These are phyloP conservation scores for Aegithalos caudatus DNA, from an alignment of 2,113 vertebrate species.

Conservation along the genomic window DNA sequence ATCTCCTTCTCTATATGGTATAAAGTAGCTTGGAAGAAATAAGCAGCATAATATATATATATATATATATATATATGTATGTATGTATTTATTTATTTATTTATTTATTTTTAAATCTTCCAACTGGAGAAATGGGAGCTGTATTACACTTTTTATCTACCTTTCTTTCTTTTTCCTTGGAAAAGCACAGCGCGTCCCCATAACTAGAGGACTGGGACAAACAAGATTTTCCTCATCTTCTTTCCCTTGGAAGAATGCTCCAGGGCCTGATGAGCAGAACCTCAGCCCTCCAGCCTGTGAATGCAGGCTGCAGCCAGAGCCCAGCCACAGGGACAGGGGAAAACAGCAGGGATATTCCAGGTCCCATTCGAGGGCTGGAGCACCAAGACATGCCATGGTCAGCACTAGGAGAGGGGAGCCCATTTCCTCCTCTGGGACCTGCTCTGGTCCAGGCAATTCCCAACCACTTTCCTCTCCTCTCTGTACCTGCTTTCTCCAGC, in stretches of 20 bases:
- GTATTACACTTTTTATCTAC: neutral
- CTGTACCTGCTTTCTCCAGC: neutral
- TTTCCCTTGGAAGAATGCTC: neutral
- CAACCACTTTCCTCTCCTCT: neutral
- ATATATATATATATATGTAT: too few relatives aligned
- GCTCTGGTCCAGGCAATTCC: neutral
- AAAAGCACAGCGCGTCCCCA: neutral
- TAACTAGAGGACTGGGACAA: neutral
- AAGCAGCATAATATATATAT: too few relatives aligned
- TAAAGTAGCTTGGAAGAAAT: neutral
- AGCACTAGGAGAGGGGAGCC: fast-evolving
- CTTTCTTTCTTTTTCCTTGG: neutral
- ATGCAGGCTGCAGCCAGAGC: neutral
- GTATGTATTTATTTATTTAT: too few relatives aligned
- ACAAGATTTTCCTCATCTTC: neutral
- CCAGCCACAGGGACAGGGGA: neutral
- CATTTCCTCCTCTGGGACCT: neutral
- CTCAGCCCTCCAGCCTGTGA: neutral
- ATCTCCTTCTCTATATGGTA: neutral
- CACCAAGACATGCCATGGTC: fast-evolving
- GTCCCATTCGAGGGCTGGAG: neutral
- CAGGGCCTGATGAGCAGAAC: neutral
- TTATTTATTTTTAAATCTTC: neutral
- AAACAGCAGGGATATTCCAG: neutral
- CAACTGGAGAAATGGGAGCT: neutral